Evolutionary conservation across 2,888 invertebrate genomes (phyloP).

Genomic region (Nephrotoma flavescens): DNA sequence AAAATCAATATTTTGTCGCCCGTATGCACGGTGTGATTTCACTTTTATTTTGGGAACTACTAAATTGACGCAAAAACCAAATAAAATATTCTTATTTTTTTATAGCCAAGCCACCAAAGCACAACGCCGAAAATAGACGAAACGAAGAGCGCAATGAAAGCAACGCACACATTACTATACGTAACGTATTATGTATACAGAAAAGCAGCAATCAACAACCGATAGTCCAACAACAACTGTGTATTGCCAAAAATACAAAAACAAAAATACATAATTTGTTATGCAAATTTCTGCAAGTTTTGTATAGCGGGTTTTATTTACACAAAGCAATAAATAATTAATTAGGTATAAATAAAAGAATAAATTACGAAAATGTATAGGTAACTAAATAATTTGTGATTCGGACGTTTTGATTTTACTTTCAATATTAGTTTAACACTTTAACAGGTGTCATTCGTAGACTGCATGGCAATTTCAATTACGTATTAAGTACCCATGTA

Average conservation of each 20-base stretch:
- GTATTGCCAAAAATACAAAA: neutral
- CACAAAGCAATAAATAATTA: neutral
- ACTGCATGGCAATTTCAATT: too few relatives aligned
- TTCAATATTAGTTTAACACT: too few relatives aligned
- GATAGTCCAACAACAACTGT: too few relatives aligned
- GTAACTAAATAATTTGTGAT: too few relatives aligned
- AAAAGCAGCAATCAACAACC: neutral
- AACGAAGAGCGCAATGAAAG: neutral
- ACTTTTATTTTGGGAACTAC: neutral
- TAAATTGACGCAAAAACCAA: neutral
- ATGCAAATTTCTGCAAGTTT: neutral
- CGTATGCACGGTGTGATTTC: neutral
- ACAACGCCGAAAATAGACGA: neutral
- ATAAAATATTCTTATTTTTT: neutral
- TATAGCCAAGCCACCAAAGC: neutral
- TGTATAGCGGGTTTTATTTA: neutral
- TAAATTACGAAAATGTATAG: neutral
- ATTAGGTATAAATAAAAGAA: neutral
- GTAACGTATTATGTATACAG: too few relatives aligned
- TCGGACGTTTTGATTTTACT: too few relatives aligned
- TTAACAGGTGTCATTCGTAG: too few relatives aligned
- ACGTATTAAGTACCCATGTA: too few relatives aligned
- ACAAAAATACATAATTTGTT: neutral
- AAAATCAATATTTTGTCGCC: neutral
- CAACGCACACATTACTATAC: neutral